phyloP scores from a whole-genome alignment of 2,888 invertebrate species.

The Oasisia sp. region DNA sequence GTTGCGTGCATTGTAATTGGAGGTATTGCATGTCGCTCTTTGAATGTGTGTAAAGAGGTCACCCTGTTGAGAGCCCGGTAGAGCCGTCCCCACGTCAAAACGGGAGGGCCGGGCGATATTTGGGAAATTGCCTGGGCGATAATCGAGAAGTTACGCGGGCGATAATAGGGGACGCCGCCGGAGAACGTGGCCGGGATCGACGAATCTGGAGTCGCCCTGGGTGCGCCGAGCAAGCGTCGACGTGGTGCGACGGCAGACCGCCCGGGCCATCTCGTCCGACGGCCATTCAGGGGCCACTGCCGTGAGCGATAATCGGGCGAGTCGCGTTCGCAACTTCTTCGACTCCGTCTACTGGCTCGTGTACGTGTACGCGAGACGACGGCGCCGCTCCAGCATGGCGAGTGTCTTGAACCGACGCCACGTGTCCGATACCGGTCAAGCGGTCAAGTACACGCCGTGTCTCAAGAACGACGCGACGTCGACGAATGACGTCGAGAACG shows the following conservation, averaged over 20 bases:
- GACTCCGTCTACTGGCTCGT: background rate
- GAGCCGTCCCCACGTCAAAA: background rate
- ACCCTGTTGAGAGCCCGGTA: background rate
- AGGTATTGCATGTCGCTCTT: background rate
- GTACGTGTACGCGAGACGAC: background rate
- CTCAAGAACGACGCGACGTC: background rate
- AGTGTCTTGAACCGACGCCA: background rate
- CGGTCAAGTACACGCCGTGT: constrained; percentile 8
- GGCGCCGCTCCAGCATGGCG: background rate
- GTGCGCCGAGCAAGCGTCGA: constrained; percentile 2
- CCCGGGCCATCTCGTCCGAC: constrained; percentile 8
- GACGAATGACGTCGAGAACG: background rate
- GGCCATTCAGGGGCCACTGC: background rate
- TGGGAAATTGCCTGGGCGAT: background rate
- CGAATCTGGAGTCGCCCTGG: background rate
- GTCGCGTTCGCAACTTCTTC: background rate
- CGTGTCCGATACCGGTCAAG: background rate
- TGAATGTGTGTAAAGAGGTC: background rate
- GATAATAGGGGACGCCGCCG: background rate
- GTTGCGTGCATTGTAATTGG: background rate
- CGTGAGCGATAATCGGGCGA: constrained; percentile 3
- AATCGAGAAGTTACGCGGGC: background rate
- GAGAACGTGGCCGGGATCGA: background rate
- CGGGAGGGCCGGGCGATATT: background rate
- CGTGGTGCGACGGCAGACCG: constrained; percentile 1